phyloP scores from a whole-genome alignment of 2,113 vertebrate species.

The Erythrocebus patas region DNA sequence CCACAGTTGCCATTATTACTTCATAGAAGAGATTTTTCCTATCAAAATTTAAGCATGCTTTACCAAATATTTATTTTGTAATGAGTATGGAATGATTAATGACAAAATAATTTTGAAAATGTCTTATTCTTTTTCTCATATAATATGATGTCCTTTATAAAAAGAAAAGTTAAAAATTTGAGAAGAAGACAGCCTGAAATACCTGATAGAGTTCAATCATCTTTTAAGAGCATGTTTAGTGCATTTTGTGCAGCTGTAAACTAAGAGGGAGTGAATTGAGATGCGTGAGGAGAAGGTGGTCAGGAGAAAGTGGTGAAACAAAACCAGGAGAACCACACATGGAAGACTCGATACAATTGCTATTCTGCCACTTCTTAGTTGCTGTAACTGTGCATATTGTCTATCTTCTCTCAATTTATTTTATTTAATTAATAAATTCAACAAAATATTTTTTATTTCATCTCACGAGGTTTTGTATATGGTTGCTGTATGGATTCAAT shows the following conservation, averaged over 20 bases:
- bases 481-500: not conserved
- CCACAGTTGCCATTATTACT: not conserved
- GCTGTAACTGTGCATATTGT: not conserved
- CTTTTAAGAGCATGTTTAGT: not conserved
- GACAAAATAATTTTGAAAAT: not conserved
- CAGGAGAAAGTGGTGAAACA: not conserved
- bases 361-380: not conserved
- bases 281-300: not conserved
- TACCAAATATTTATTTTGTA: not conserved
- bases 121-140: not conserved
- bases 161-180: not conserved
- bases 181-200: not conserved
- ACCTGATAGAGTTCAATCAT: not conserved
- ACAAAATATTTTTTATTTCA: not conserved
- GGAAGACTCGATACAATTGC: not conserved
- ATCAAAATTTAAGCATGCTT: not conserved
- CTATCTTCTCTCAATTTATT: not conserved
- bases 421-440: not conserved
- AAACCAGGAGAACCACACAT: not conserved
- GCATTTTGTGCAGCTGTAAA: not conserved
- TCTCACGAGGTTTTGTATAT: not conserved
- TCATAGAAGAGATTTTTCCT: not conserved
- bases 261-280: not conserved
- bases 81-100: not conserved
- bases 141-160: not conserved